Conservation (phyloP, 2,113 vertebrate genomes). For the Amblyopsis rosae region DNA sequence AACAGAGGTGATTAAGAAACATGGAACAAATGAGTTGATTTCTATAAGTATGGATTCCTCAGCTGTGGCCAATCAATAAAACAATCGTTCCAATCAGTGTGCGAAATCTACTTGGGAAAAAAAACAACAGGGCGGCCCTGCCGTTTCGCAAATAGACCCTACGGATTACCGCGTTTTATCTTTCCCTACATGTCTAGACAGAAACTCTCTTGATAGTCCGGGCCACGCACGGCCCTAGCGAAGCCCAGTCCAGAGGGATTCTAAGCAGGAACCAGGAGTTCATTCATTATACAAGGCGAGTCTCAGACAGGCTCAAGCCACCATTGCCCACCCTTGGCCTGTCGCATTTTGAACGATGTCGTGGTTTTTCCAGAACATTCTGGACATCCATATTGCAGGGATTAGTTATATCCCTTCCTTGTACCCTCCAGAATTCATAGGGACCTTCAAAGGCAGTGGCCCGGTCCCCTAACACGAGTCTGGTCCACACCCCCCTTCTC, state of each 20-base stretch:
- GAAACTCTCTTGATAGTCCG: slow-evolving; percentile 42
- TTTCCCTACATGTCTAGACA: slow-evolving; percentile 47
- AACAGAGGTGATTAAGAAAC: slow-evolving; percentile 55
- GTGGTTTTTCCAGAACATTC: slow-evolving; percentile 82
- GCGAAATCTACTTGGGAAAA: slow-evolving; percentile 40
- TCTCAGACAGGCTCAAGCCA: slow-evolving; percentile 36
- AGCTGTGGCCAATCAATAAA: slow-evolving; percentile 54
- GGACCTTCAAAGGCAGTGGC: slow-evolving; percentile 53
- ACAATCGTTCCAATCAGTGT: slow-evolving; percentile 45
- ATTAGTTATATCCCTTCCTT: slow-evolving; percentile 77
- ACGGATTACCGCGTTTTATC: slow-evolving; percentile 26
- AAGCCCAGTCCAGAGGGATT: slow-evolving; percentile 54
- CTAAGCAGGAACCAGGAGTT: slow-evolving; percentile 27
- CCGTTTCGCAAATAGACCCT: slow-evolving; percentile 50
- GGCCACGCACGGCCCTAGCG: slow-evolving; percentile 26
- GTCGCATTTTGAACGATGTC: slow-evolving; percentile 43
- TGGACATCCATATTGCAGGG: slow-evolving; percentile 80
- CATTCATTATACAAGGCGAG: slow-evolving; percentile 61
- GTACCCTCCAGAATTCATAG: slow-evolving; percentile 43
- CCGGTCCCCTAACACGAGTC: slow-evolving; percentile 54
- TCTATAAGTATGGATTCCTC: slow-evolving; percentile 61
- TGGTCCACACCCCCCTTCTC: not conserved
- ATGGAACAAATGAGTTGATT: slow-evolving; percentile 50
- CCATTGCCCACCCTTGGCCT: slow-evolving; percentile 60
- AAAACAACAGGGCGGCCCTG: slow-evolving; percentile 36